Percentiles rank a stretch among this genome's conserved stretches.
Evolutionary conservation across 1,140 invertebrate species (phyloP).

Genomic region (Grapholita molesta): DNA sequence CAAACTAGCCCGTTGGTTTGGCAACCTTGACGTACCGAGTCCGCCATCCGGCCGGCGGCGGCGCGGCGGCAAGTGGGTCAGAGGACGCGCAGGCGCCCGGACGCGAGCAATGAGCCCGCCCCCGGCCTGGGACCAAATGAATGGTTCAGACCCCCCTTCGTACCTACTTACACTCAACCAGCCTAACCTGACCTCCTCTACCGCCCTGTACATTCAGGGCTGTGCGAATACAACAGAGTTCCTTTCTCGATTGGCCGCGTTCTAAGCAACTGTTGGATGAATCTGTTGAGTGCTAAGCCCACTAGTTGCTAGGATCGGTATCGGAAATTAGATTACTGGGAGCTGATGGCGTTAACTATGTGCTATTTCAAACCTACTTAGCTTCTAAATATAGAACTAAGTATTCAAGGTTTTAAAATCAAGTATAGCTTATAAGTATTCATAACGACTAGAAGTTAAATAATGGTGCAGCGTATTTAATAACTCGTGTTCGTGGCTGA

Average conservation of each 20-base stretch:
- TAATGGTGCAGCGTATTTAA: not conserved
- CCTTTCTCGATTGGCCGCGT: constrained; percentile 36
- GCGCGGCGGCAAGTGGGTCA: constrained; percentile 61
- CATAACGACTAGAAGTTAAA: not conserved
- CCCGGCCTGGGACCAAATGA: constrained; percentile 60
- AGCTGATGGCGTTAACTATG: constrained; percentile 24
- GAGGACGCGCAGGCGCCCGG: constrained; percentile 67
- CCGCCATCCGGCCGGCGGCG: constrained; percentile 53
- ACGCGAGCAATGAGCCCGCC: constrained; percentile 69
- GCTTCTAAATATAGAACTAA: not conserved
- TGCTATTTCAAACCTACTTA: not conserved
- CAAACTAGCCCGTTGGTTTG: constrained; percentile 63
- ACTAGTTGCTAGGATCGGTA: constrained; percentile 64
- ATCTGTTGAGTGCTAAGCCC: constrained; percentile 61
- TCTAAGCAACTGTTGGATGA: constrained; percentile 58
- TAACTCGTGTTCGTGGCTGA: not conserved
- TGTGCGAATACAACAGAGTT: constrained; percentile 32
- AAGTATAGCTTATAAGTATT: not conserved
- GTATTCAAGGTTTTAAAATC: not conserved
- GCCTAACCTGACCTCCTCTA: constrained; percentile 54
- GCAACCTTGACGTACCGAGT: constrained; percentile 64
- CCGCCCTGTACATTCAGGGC: constrained; percentile 25
- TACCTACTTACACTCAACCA: constrained; percentile 31
- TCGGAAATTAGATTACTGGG: constrained; percentile 49
- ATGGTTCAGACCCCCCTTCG: constrained; percentile 54